Evolutionary conservation across 1,140 invertebrate genomes (phyloP), one percentile per base, ranked within the genome.

Genomic region (Drosophila guanche): DNA sequence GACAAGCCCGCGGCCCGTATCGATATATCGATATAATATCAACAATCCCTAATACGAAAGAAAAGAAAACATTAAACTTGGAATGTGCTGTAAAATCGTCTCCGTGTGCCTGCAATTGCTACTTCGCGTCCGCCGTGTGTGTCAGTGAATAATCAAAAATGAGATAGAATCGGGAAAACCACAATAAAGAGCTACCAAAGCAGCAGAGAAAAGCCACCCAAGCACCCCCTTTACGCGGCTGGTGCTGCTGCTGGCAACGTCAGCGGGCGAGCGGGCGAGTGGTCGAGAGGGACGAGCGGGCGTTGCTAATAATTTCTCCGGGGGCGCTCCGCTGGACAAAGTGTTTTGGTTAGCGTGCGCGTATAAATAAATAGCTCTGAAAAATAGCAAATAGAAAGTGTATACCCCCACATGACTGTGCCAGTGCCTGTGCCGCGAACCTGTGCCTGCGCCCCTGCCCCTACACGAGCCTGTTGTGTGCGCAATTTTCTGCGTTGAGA

Each of bases 271-370:
- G 37, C 29, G 55, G 46, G 8, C 48, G 55, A 45, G 37, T 22
- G 55, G 46, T 8, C 29, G 7, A 33, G 29, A 7, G 29, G 29
- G 29, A 33, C 54, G 47, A 48, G 42, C 43, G 52, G 33, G 68
- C 56, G 68, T 57, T 76, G 79, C 60, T 84, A 74, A 76, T 84
- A 79, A 72, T 79, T 85, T 84, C 71, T 79, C 75, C 79, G 55
- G 79, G 57, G 81, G 78, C 63, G 84, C 83, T 88, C 71, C 83
- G 78, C 78, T 88, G 78, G 84, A 88, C 84, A 76, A 74, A 65
- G 67, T 63, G 33, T 68, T 67, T 67, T 43, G 41, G 65, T 54
- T 68, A 63, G 65, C 65, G 65, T 68, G 65, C 62, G 65, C 65
- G 51, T 68, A 68, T 68, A 56, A 68, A 68, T 68, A 68, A 68